These are phyloP conservation scores for Mactra quadrangularis DNA, from an alignment of 1,140 invertebrate genomes.

Conservation along the genomic window DNA sequence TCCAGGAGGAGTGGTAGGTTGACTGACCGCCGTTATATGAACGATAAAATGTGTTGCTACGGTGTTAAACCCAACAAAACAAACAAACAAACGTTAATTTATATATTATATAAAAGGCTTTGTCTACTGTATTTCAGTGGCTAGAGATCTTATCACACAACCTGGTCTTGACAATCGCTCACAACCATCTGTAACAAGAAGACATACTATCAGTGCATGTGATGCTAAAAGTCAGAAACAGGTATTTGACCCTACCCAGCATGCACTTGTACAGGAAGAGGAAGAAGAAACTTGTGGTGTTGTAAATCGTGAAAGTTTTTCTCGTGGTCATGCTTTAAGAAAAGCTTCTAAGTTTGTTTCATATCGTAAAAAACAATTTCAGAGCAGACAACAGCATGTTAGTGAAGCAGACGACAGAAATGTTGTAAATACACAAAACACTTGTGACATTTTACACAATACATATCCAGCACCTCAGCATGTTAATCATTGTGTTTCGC, in stretches of 20 bases:
- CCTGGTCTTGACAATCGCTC: no score
- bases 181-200: conserved; percentile 5
- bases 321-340: conserved; percentile 24
- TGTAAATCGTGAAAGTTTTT: conserved; percentile 21
- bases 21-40: no score
- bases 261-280: conserved; percentile 41
- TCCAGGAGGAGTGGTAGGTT: no score
- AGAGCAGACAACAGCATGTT: no score
- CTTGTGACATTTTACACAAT: background rate
- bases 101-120: no score
- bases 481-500: conserved; percentile 53
- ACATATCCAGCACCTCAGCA: background rate
- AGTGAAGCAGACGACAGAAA: no score
- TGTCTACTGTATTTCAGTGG: conserved; percentile 48
- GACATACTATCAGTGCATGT: conserved; percentile 55
- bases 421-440: background rate
- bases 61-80: no score
- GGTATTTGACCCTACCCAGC: conserved; percentile 54
- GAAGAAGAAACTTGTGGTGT: conserved; percentile 9
- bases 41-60: no score
- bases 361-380: conserved; percentile 43
- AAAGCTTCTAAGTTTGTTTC: conserved; percentile 40
- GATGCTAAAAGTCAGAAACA: conserved; percentile 41
- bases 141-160: conserved; percentile 35
- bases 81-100: no score